phyloP scores from a whole-genome alignment of 2,113 vertebrate species.

The Scytalopus superciliaris region DNA sequence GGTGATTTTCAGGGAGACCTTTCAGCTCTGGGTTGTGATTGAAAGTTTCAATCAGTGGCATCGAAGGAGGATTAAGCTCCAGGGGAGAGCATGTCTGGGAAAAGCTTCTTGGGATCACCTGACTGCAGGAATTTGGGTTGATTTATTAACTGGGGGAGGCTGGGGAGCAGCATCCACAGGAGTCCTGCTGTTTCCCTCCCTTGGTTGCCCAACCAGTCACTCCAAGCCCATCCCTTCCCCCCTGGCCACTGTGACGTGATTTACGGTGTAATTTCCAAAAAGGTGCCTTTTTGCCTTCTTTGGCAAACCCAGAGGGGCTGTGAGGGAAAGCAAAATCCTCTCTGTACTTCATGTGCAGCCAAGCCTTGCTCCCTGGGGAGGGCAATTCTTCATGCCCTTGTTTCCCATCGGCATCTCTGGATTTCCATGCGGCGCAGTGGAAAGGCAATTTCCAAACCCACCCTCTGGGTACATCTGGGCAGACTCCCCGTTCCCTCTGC shows the following conservation, averaged over 20 bases:
- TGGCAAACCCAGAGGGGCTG: not conserved
- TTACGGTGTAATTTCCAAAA: not conserved
- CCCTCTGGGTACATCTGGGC: not conserved
- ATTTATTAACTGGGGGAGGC: not conserved
- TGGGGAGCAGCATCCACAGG: not conserved
- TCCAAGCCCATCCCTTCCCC: not conserved
- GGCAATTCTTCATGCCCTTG: not conserved
- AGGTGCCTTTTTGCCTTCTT: not conserved
- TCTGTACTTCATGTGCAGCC: not conserved
- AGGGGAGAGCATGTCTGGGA: fast-evolving
- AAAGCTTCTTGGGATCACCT: not conserved
- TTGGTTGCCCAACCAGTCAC: fast-evolving
- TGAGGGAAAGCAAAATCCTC: not conserved
- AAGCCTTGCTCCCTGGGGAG: not conserved
- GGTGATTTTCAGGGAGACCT: not conserved
- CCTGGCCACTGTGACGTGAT: not conserved
- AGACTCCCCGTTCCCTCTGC: not conserved
- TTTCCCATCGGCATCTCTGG: not conserved
- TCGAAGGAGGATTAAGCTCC: not conserved
- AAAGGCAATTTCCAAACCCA: not conserved
- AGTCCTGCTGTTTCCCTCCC: not conserved
- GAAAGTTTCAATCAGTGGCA: not conserved
- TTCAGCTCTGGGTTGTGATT: not conserved
- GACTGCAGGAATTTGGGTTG: not conserved
- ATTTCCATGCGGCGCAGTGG: not conserved